These are phyloP conservation scores for Gasterosteus aculeatus DNA, from an alignment of 2,113 vertebrate species.

Conservation along the genomic window DNA sequence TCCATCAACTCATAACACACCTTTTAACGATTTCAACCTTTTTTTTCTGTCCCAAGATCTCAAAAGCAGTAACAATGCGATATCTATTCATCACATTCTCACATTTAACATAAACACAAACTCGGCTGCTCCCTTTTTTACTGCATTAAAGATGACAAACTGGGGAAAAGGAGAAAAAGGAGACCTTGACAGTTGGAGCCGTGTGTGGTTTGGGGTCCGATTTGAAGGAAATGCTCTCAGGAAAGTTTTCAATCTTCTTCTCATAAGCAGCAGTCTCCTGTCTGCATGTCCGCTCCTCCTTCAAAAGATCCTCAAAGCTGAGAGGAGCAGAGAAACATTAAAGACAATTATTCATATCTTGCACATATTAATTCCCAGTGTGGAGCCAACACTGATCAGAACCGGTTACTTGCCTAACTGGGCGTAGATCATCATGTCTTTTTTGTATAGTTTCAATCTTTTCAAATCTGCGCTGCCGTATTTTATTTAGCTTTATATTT, in stretches of 20 bases:
- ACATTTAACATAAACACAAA: not conserved
- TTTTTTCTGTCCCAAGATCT: not conserved
- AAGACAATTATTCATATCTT: not conserved
- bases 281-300: constrained; percentile 84
- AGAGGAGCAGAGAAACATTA: constrained; percentile 35
- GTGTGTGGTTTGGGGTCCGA: constrained; percentile 62
- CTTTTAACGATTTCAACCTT: not conserved
- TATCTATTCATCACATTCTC: not conserved
- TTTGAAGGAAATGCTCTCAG: constrained; percentile 67
- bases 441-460: not conserved
- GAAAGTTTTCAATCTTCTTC: constrained; percentile 87
- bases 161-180: not conserved
- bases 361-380: not conserved
- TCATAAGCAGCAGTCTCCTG: constrained; percentile 86
- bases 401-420: not conserved
- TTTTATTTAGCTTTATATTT: not conserved
- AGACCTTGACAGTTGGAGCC: constrained; percentile 66
- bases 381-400: not conserved
- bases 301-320: constrained; percentile 89
- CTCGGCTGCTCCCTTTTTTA: not conserved
- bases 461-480: not conserved
- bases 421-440: not conserved
- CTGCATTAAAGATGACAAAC: not conserved
- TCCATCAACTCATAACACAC: not conserved
- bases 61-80: not conserved